Base-by-base conservation (phyloP, 2,888 invertebrate species). In the Leuctra nigra region DNA sequence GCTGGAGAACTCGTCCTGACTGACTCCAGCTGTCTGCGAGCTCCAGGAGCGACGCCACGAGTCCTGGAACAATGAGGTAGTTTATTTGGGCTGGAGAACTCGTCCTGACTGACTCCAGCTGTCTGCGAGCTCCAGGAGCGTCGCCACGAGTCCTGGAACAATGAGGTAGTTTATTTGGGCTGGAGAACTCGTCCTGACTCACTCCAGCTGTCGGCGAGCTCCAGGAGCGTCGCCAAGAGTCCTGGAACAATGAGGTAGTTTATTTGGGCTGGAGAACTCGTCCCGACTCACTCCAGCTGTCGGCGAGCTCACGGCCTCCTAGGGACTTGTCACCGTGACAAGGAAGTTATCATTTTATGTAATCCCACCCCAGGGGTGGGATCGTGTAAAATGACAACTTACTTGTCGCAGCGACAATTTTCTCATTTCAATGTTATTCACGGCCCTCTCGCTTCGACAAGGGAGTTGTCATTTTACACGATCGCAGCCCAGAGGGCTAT, bases 61-160 rank as follows among this genome's bases (percentile, higher is more conserved):
- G 67, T 85, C 83, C 63, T 81, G 79, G 22, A 18, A 20, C n/a
- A n/a, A n/a, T n/a, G n/a, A n/a, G n/a, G n/a, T n/a, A n/a, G n/a
- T n/a, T n/a, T n/a, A 29, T 7, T 29, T 29, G 29, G 11, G 11
- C 29, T 6, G 6, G 29, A 93, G 65, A 94, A 87, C 70, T 93
- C 92, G 74, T 93, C 92, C 72, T 86, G 86, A 67, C 81, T 81
- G 62, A 84, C 82, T 70, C 88, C 87, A n/a, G n/a, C n/a, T n/a
- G n/a, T n/a, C 50, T 84, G 82, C 16, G 83, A 85, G 63, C 86
- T 86, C 88, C 88, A 89, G 58, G 86, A 86, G 60, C 86, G 79
- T 54, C 88, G 81, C 80, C 82, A 83, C 25, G 80, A 77, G 67
- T 85, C 83, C 63, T 81, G 79, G 22, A 18, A 20, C n/a, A n/a